A percentile compares a stretch with the other conserved stretches of the same genome.
Evolutionary conservation across 1,140 invertebrate species (phyloP).

Genomic region (Zaprionus ghesquierei): DNA sequence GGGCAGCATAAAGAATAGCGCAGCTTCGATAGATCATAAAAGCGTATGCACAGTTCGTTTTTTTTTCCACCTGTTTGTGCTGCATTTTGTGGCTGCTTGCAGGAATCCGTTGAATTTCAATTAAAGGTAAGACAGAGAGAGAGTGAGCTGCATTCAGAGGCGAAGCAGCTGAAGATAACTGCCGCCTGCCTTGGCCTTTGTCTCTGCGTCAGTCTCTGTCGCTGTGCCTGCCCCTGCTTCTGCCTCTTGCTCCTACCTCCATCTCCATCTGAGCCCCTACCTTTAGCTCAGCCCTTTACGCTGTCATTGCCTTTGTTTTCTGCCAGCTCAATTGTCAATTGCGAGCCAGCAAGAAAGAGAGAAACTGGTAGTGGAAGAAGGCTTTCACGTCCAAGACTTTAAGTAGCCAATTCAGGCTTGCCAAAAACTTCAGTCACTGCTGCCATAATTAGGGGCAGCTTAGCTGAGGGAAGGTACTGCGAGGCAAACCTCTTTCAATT

Average conservation of each 20-base stretch:
- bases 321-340: neutral
- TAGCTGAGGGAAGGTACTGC: neutral
- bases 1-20: neutral
- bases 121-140: conserved; percentile 21
- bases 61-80: conserved; percentile 3
- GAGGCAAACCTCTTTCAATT: neutral
- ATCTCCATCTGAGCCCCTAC: too few species aligned
- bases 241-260: neutral
- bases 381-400: neutral
- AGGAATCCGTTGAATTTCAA: conserved; percentile 55
- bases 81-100: conserved; percentile 26
- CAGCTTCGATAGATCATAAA: neutral
- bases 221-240: neutral
- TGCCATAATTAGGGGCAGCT: neutral
- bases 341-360: neutral
- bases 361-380: too few species aligned
- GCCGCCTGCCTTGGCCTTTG: neutral
- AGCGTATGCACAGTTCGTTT: neutral
- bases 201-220: neutral
- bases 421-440: neutral
- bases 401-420: neutral
- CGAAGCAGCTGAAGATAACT: conserved; percentile 45
- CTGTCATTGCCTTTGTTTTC: neutral
- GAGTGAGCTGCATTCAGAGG: neutral
- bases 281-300: too few species aligned